Conservation (phyloP, 35 echinoderm and acorn worm genomes). For the Heliocidaris tuberculata region DNA sequence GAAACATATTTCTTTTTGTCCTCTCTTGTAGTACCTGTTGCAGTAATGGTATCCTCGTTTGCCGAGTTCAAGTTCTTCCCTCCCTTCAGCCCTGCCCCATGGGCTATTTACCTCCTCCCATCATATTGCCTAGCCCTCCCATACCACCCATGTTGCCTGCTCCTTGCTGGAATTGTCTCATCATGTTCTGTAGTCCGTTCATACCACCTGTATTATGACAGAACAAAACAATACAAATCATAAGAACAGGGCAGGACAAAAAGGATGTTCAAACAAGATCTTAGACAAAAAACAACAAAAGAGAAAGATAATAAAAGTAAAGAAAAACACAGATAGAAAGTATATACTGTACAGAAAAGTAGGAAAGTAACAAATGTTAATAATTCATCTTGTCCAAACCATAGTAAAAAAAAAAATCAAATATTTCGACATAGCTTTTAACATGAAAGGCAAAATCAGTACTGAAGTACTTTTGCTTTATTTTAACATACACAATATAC, state of each 20-base stretch:
- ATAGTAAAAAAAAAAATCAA: no score
- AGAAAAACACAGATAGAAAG: background rate
- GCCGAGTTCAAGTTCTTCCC: background rate
- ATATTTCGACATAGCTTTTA: no score
- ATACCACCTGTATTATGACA: conserved; percentile 74
- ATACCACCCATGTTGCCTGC: conserved; percentile 69
- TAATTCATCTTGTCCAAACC: no score
- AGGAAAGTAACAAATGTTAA: no score
- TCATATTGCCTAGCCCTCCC: conserved; percentile 69
- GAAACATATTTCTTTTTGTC: background rate
- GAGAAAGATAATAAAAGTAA: background rate
- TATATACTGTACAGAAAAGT: background rate
- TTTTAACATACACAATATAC: background rate
- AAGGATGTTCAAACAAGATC: no score
- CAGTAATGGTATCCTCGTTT: background rate
- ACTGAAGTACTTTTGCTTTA: background rate
- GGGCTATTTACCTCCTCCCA: conserved; percentile 53
- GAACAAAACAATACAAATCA: conserved; percentile 19
- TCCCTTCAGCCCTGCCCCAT: background rate
- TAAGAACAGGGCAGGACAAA: background rate
- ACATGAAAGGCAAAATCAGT: no score
- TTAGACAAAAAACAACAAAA: background rate
- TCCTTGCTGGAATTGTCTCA: conserved; percentile 98
- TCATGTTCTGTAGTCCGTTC: conserved; percentile 98
- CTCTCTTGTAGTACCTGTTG: background rate